A percentile compares a stretch with the other conserved stretches of the same genome.
phyloP scores from a whole-genome alignment of 2,797 vertebrate species.

The Prionace glauca region DNA sequence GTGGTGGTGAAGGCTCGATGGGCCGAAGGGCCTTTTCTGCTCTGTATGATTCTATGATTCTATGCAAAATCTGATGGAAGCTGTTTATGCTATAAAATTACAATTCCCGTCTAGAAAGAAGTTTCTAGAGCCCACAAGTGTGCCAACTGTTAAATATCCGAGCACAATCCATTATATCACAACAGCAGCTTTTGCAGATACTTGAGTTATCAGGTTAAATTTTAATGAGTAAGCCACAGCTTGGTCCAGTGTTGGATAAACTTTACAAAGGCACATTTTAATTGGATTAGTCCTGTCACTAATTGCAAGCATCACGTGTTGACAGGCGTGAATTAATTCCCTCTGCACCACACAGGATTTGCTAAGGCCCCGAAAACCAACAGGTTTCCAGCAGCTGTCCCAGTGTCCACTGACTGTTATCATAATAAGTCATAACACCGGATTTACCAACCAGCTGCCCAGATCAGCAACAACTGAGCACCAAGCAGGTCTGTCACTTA shows the following conservation, averaged over 20 bases:
- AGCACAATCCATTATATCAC: background rate
- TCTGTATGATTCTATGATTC: background rate
- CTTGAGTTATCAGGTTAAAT: background rate
- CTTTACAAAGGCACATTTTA: conserved; percentile 38
- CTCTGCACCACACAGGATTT: conserved; percentile 25
- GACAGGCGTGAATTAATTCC: conserved; percentile 44
- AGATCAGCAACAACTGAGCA: background rate
- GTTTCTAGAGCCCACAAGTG: background rate
- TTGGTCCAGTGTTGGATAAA: background rate
- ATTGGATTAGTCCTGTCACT: conserved; percentile 41
- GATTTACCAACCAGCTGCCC: background rate
- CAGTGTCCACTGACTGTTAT: background rate
- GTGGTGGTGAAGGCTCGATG: too few species aligned
- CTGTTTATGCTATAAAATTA: background rate
- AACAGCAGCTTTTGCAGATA: background rate
- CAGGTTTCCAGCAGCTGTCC: conserved; percentile 31
- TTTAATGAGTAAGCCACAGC: background rate
- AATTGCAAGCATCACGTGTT: conserved; percentile 42
- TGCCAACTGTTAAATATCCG: background rate
- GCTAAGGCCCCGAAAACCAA: conserved; percentile 37
- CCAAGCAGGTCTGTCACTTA: background rate
- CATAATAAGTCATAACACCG: background rate
- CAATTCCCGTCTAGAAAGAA: background rate
- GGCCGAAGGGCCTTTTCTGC: too few species aligned
- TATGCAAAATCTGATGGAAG: background rate